These are phyloP conservation scores for Prosapia bicincta DNA, from an alignment of 2,888 invertebrate genomes.

Conservation along the genomic window DNA sequence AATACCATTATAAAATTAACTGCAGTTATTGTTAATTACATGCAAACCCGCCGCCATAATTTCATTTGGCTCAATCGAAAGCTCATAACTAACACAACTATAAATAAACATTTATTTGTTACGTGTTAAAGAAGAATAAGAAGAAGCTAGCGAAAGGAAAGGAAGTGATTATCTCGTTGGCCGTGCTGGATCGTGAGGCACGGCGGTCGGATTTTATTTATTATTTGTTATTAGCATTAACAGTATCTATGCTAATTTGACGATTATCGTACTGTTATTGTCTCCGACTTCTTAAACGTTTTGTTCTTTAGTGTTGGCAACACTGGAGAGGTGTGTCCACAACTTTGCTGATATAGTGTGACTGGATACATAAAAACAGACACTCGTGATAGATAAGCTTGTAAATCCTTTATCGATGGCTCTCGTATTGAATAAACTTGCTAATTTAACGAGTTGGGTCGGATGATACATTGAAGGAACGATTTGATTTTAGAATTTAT, in stretches of 20 bases:
- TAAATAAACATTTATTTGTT: not conserved
- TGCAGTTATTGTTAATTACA: too few species aligned
- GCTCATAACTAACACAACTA: not conserved
- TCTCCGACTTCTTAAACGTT: not conserved
- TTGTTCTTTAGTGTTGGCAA: not conserved
- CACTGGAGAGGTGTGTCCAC: not conserved
- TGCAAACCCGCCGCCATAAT: too few species aligned
- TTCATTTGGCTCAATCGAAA: too few species aligned
- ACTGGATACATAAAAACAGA: not conserved
- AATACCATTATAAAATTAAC: too few species aligned
- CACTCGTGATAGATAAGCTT: not conserved
- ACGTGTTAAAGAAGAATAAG: slow-evolving; percentile 2
- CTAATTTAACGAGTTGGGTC: not conserved
- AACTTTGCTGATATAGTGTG: not conserved
- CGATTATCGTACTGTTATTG: not conserved
- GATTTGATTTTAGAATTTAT: not conserved
- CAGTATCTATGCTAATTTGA: not conserved
- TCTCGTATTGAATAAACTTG: not conserved
- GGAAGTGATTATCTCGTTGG: not conserved
- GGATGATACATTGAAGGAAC: not conserved
- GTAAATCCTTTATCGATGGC: not conserved
- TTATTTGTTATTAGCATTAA: not conserved
- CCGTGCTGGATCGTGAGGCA: not conserved
- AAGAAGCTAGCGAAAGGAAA: not conserved
- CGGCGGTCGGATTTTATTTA: not conserved